Percentiles rank a stretch among this genome's conserved stretches.
phyloP scores from a whole-genome alignment of 92 coral and sea anemone genomes.

The Phymanthus crucifer region DNA sequence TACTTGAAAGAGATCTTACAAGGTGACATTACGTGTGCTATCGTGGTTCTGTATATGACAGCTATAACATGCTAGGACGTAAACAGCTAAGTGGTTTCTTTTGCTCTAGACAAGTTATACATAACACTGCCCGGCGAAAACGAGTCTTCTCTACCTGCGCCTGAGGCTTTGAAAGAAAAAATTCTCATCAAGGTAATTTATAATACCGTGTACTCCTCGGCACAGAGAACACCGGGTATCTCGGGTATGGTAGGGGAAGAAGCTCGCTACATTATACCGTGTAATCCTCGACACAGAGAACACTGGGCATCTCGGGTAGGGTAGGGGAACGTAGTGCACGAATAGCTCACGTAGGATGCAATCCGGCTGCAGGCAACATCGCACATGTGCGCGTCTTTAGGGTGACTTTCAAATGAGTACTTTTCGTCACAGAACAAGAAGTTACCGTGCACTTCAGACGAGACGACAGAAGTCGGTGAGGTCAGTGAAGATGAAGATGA shows the following conservation, averaged over 20 bases:
- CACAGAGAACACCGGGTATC: too few relatives aligned
- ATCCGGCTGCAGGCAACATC: too few relatives aligned
- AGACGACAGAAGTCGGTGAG: conserved; percentile 76
- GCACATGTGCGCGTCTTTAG: too few relatives aligned
- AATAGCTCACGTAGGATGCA: neutral
- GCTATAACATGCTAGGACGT: too few relatives aligned
- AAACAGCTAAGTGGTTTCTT: neutral
- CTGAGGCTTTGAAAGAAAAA: conserved; percentile 79
- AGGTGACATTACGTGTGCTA: too few relatives aligned
- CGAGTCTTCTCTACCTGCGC: conserved; percentile 79
- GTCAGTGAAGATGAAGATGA: conserved; percentile 96
- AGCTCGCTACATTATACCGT: too few relatives aligned
- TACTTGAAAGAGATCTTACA: conserved; percentile 78
- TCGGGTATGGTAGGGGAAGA: too few relatives aligned
- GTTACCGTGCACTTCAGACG: conserved; percentile 68
- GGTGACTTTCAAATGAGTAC: too few relatives aligned
- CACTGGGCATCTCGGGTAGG: neutral
- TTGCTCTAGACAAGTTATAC: conserved; percentile 70
- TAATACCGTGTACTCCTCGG: neutral
- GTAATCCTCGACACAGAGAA: too few relatives aligned
- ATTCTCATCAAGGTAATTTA: conserved; percentile 80
- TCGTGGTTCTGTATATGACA: too few relatives aligned
- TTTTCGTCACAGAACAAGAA: conserved; percentile 75
- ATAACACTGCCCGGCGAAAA: conserved; percentile 81
- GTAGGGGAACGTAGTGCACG: neutral